Conservation (phyloP, 1,140 invertebrate species). For the Aphelinus atriplicis region DNA sequence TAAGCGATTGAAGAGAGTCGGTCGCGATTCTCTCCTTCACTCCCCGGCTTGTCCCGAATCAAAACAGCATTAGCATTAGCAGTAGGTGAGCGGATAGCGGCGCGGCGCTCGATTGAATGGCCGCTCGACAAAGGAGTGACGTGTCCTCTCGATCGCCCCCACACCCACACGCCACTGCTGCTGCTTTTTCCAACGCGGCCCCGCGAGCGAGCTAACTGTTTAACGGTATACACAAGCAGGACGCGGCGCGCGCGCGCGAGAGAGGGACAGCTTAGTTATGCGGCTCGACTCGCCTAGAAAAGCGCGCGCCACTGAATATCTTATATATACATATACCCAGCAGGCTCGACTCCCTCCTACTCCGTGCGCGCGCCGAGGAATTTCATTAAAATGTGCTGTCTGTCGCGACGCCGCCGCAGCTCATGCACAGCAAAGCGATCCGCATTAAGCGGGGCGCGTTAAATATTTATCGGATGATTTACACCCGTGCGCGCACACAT, state of each 20-base stretch:
- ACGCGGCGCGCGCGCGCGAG: slow-evolving; percentile 30
- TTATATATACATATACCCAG: slow-evolving; percentile 3
- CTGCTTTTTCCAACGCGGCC: background rate
- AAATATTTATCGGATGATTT: too few relatives aligned
- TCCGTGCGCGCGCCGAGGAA: slow-evolving; percentile 4
- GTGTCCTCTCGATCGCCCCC: background rate
- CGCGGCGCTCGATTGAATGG: too few relatives aligned
- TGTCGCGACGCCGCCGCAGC: too few relatives aligned
- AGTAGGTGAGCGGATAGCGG: background rate
- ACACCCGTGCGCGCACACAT: too few relatives aligned
- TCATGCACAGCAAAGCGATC: too few relatives aligned
- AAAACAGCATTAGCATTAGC: slow-evolving; percentile 3
- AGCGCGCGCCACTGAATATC: slow-evolving; percentile 44
- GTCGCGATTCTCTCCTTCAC: background rate
- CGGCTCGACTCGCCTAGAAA: slow-evolving; percentile 40
- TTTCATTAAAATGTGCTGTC: slow-evolving; percentile 32
- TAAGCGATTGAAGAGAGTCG: background rate
- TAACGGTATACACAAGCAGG: slow-evolving; percentile 38
- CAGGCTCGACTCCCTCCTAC: background rate
- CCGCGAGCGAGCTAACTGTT: slow-evolving; percentile 34
- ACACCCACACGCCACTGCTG: slow-evolving; percentile 3
- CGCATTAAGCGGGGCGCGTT: too few relatives aligned
- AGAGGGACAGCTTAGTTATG: slow-evolving; percentile 44
- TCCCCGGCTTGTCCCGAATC: background rate
- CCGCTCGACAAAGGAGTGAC: background rate